Evolutionary conservation across 53 echinoderm and acorn worm species (phyloP), one percentile per base, ranked within the genome.

Genomic region (Mesocentrotus franciscanus): DNA sequence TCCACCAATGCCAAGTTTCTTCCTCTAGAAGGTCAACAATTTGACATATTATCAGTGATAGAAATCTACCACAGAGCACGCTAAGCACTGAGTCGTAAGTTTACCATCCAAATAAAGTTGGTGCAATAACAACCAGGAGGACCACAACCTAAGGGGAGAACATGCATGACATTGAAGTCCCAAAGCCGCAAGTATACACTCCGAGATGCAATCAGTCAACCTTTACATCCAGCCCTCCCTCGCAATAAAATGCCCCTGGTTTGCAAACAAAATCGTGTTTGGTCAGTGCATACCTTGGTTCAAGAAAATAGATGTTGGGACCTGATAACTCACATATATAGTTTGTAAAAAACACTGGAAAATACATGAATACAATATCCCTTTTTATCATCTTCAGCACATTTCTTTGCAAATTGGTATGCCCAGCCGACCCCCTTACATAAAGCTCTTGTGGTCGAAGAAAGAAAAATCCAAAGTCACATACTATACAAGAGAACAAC

Each of bases 211-310:
- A 84, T 84, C 84, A 39, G 55, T 42, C 49, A 22, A 84, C 55
- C 84, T 84, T 55, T 49, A 84, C 84, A 84, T 22, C 76, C 10
- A 76, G 30, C 33, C 76, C 27, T 71, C 71, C 71, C 18, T 9
- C 8, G 17, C 61, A 4, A 76, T 27, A 30, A 12, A 33, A 39
- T 5, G 39, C 84, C 84, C 49, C 39, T 84, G 84, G 55, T 84
- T 84, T 55, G 84, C 84, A 84, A 84, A 84, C 84, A 84, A 20
- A 75, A 84, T 84, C 10, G 39, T 78, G 78, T 33, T 15, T 14
- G 78, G 78, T 78, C 78, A 78, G 34, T 78, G 34, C 34, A 34
- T 78, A 34, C 35, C 68, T 24, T 24, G 68, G 68, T 26, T 68
- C 22, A 68, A 68, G 68, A 68, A 68, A 49, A 7, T 49, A 66